These are phyloP conservation scores for Monopterus albus DNA, from an alignment of 2,113 vertebrate species.

Conservation along the genomic window DNA sequence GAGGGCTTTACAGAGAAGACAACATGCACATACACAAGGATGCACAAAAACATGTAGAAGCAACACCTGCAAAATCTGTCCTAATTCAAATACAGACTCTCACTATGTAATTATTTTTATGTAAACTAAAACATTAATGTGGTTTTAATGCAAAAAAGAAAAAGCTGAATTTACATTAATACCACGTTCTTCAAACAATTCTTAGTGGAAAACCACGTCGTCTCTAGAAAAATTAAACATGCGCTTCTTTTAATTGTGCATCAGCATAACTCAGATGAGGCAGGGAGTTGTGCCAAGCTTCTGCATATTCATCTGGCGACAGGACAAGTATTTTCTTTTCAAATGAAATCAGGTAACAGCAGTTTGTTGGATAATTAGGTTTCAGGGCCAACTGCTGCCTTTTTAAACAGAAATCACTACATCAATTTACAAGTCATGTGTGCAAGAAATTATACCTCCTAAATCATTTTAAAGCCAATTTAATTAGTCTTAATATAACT, in stretches of 20 bases:
- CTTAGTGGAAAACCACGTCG: not conserved
- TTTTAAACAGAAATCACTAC: slow-evolving; percentile 17
- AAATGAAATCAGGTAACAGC: slow-evolving; percentile 33
- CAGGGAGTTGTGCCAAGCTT: slow-evolving; percentile 18
- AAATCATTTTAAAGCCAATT: not conserved
- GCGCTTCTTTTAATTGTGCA: slow-evolving; percentile 23
- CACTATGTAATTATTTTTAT: not conserved
- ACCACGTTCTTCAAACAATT: not conserved
- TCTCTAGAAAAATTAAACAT: slow-evolving; percentile 13
- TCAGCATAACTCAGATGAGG: slow-evolving; percentile 29
- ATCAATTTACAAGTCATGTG: slow-evolving; percentile 18
- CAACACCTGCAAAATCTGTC: not conserved
- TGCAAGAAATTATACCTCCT: slow-evolving; percentile 2
- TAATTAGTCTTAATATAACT: slow-evolving; percentile 1
- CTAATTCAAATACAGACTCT: not conserved
- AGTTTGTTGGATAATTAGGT: slow-evolving; percentile 42
- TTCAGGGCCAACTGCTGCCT: slow-evolving; percentile 42
- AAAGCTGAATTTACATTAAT: not conserved
- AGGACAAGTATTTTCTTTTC: slow-evolving; percentile 32
- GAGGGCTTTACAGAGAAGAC: not conserved
- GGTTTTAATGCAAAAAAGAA: not conserved
- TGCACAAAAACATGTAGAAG: not conserved
- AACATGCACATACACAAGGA: not conserved
- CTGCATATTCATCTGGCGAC: slow-evolving; percentile 30
- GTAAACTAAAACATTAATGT: not conserved